Percentiles rank a stretch among this genome's conserved stretches.
Evolutionary conservation across 2,888 invertebrate genomes (phyloP).

Genomic region (Nomada fucata): DNA sequence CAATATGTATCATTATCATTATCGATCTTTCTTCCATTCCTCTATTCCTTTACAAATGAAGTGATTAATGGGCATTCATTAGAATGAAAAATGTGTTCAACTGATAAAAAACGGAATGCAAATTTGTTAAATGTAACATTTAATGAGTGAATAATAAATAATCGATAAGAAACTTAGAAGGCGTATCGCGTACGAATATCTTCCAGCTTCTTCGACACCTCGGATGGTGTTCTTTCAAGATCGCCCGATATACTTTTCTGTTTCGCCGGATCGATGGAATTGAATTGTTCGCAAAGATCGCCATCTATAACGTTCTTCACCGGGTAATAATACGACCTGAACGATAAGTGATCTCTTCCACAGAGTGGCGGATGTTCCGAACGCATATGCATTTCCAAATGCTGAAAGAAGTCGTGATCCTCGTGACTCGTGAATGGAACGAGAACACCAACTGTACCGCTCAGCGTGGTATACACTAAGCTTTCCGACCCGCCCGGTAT

Average conservation of each 20-base stretch:
- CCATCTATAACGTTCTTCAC: constrained; percentile 99
- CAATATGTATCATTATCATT: background rate
- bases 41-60: constrained; percentile 10
- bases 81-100: constrained; percentile 7
- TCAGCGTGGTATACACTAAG: constrained; percentile 97
- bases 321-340: constrained; percentile 98
- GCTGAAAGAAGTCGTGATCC: constrained; percentile 99
- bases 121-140: constrained; percentile 37
- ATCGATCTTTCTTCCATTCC: background rate
- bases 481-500: constrained; percentile 99
- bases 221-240: constrained; percentile 97
- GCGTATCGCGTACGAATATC: constrained; percentile 99
- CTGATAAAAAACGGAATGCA: constrained; percentile 48
- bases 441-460: constrained; percentile 96
- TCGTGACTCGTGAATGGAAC: constrained; percentile 98
- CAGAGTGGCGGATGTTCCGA: constrained; percentile 98
- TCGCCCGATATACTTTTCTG: constrained; percentile 98
- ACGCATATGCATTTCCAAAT: constrained; percentile 99
- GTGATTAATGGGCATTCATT: background rate
- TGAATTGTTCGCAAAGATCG: constrained; percentile 99
- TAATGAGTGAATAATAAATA: constrained; percentile 21
- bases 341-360: constrained; percentile 98
- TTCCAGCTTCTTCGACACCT: constrained; percentile 99
- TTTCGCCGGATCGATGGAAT: constrained; percentile 96
- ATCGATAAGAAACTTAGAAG: constrained; percentile 88